Evolutionary conservation across 2,888 invertebrate species (phyloP), one percentile per base, ranked within the genome.

Genomic region (Caenorhabditis auriculariae): DNA sequence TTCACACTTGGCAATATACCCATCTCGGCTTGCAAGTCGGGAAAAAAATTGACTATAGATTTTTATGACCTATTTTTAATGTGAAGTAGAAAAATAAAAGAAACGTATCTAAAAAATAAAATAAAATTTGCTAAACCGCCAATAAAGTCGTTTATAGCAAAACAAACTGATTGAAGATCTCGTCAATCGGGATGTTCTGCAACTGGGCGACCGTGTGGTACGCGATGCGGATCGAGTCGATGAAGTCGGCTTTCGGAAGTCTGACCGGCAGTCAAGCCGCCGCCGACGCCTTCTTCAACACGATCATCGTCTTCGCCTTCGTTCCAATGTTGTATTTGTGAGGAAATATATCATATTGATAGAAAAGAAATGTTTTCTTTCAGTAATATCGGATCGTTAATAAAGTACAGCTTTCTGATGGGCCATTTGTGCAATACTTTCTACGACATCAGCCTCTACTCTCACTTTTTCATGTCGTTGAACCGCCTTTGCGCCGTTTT

Each of bases 271-370:
- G 41, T 38, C 57, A 57, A 38, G 51, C 57, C 5, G 41, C 52
- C 15, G 57, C 41, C 23, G 57, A 57, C 39, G 35, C 45, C 19
- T 32, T 38, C 5, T 52, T 52, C 23, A 41, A 24, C 15, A 26
- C 52, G 12, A 41, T 57, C 19, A 52, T 57, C 32, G 57, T 52
- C 12, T 57, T 57, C 37, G 51, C 45, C 35, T 57, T 52, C 45
- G 26, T 28, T 17, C 57, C 57, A 9, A 46, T 57, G 52, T 45
- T 57, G 23, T 57, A 52, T 27, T 57, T 51, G 57, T 57, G 23
- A 50, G 50, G 39, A 15, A 12, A 2, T 7, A 21, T 15, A 3
- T 7, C 26, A 4, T 19, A n/a, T n/a, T n/a, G n/a, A n/a, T n/a
- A n/a, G n/a, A 3, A 12, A 3, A 27, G 27, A n/a, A 45, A 27